Evolutionary conservation across 2,797 vertebrate genomes (phyloP).

Genomic region (Arvicola amphibius): DNA sequence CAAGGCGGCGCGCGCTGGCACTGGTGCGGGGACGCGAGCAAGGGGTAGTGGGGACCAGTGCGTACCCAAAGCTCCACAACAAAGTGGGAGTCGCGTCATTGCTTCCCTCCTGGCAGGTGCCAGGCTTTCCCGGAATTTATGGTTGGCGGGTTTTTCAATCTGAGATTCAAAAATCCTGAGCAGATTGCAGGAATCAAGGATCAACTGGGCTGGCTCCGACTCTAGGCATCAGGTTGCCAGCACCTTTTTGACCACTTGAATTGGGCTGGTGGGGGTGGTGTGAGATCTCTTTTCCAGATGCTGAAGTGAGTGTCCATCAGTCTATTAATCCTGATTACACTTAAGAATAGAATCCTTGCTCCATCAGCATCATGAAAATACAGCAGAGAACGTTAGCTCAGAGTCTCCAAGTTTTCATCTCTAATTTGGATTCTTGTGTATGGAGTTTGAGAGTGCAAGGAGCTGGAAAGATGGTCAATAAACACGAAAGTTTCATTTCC

Average conservation of each 20-base stretch:
- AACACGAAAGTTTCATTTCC: background rate
- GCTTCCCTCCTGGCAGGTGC: background rate
- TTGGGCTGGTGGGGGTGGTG: background rate
- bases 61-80: background rate
- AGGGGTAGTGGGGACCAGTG: constrained; percentile 31
- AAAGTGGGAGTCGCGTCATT: background rate
- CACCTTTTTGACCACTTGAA: background rate
- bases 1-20: background rate
- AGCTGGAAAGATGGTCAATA: background rate
- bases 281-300: background rate
- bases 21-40: background rate
- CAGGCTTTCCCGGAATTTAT: background rate
- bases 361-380: background rate
- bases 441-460: background rate
- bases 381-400: background rate
- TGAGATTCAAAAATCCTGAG: background rate
- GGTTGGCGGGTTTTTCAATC: constrained; percentile 49
- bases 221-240: background rate
- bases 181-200: background rate
- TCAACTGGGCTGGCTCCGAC: background rate
- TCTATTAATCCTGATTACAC: background rate
- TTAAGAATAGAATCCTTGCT: background rate
- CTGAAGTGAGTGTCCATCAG: background rate
- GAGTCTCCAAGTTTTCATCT: constrained; percentile 28
- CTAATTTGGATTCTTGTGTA: background rate